A percentile compares a stretch with the other conserved stretches of the same genome.
phyloP scores from a whole-genome alignment of 2,113 vertebrate genomes.

The Uria lomvia region DNA sequence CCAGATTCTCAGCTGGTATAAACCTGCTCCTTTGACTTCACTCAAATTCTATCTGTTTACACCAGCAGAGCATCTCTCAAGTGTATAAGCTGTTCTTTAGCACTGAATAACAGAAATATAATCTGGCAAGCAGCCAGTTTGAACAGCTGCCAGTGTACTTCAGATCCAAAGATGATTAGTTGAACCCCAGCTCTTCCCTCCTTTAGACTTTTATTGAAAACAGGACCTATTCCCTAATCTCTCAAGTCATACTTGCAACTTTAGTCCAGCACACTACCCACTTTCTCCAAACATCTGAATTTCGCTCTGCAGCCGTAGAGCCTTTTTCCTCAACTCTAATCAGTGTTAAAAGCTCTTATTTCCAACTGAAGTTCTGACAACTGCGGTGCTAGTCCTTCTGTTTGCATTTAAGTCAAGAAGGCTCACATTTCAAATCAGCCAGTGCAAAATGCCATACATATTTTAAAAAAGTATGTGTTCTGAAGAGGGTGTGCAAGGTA shows the following conservation, averaged over 20 bases:
- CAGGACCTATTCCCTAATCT: slow-evolving; percentile 1
- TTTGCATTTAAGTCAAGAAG: background rate
- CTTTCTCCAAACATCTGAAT: background rate
- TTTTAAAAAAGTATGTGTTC: background rate
- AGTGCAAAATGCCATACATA: background rate
- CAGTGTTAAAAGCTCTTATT: background rate
- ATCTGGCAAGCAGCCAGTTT: slow-evolving; percentile 2
- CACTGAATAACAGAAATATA: slow-evolving; percentile 1
- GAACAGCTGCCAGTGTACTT: background rate
- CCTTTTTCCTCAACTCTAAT: background rate
- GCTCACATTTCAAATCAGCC: background rate
- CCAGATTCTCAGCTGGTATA: background rate
- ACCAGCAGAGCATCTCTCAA: background rate
- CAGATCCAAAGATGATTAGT: slow-evolving; percentile 21
- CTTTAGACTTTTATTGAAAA: slow-evolving; percentile 18
- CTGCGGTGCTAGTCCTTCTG: background rate
- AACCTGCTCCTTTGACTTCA: background rate
- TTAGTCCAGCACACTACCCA: background rate
- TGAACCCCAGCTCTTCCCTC: background rate
- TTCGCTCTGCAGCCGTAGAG: background rate
- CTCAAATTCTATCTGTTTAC: background rate
- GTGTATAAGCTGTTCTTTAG: background rate
- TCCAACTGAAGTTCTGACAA: background rate
- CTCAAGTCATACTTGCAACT: background rate
- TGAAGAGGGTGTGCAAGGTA: background rate